phyloP scores from a whole-genome alignment of 1,140 invertebrate genomes.

The Leptopilina clavipes region DNA sequence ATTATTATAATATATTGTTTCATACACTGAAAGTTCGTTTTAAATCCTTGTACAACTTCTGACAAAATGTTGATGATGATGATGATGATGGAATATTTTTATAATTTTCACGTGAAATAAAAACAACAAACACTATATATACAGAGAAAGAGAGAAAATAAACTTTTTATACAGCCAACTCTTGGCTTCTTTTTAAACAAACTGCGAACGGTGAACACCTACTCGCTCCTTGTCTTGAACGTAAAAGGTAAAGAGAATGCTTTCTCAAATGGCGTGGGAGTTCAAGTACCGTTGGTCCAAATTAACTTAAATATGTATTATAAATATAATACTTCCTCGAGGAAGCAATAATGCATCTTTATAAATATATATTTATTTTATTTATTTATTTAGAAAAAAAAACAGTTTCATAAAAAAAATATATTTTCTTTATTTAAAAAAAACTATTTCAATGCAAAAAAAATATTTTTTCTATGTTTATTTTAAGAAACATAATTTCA shows the following conservation, averaged over 20 bases:
- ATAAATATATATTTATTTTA: no score
- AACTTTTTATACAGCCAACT: constrained; percentile 16
- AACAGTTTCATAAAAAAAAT: no score
- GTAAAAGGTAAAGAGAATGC: constrained; percentile 50
- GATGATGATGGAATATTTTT: not conserved
- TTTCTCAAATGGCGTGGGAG: constrained; percentile 52
- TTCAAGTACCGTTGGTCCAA: constrained; percentile 49
- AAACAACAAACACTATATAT: not conserved
- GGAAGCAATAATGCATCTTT: no score
- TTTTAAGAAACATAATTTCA: no score
- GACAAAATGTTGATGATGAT: not conserved
- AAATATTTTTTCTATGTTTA: no score
- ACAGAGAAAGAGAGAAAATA: no score
- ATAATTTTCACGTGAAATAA: constrained; percentile 2
- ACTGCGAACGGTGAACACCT: constrained; percentile 41
- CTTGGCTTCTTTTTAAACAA: constrained; percentile 35
- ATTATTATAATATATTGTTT: not conserved
- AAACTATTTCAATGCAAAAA: no score
- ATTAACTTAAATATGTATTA: not conserved
- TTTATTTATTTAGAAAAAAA: no score
- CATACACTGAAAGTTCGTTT: not conserved
- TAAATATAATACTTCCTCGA: no score
- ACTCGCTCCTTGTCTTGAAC: constrained; percentile 38
- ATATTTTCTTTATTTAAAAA: no score
- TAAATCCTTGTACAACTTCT: not conserved